These are phyloP conservation scores for Fragum whitleyi DNA, from an alignment of 2,888 invertebrate genomes.

Conservation along the genomic window DNA sequence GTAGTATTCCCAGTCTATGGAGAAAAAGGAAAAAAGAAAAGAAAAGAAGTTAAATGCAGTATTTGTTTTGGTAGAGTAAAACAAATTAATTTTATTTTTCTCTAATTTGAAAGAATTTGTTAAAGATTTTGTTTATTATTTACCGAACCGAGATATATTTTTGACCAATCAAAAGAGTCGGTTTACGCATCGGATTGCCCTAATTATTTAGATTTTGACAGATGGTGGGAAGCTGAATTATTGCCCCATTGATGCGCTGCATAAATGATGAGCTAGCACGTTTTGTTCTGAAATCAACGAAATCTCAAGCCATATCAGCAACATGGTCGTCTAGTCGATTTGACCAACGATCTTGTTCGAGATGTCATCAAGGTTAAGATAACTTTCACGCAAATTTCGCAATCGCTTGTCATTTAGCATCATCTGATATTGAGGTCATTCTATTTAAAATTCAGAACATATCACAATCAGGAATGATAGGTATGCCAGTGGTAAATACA, in stretches of 20 bases:
- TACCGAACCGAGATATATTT: not conserved
- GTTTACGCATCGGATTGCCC: not conserved
- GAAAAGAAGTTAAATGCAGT: too few species aligned
- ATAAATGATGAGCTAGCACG: not conserved
- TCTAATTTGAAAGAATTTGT: too few species aligned
- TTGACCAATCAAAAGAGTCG: not conserved
- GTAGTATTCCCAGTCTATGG: too few species aligned
- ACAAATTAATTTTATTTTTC: too few species aligned
- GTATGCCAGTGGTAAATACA: too few species aligned
- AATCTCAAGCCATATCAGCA: not conserved
- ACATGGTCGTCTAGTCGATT: not conserved
- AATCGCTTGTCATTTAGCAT: not conserved
- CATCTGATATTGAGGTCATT: not conserved
- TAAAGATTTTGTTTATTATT: too few species aligned
- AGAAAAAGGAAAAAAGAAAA: too few species aligned
- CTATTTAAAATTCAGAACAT: not conserved
- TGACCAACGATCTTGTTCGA: not conserved
- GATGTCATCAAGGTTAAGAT: not conserved
- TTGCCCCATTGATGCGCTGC: slow-evolving; percentile 17
- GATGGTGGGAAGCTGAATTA: slow-evolving; percentile 43
- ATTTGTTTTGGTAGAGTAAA: too few species aligned
- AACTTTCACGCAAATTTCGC: not conserved
- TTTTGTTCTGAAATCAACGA: not conserved
- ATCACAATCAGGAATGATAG: not conserved
- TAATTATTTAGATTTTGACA: slow-evolving; percentile 32